phyloP scores from a whole-genome alignment of 2,797 vertebrate species.

The Rallus crepitans region DNA sequence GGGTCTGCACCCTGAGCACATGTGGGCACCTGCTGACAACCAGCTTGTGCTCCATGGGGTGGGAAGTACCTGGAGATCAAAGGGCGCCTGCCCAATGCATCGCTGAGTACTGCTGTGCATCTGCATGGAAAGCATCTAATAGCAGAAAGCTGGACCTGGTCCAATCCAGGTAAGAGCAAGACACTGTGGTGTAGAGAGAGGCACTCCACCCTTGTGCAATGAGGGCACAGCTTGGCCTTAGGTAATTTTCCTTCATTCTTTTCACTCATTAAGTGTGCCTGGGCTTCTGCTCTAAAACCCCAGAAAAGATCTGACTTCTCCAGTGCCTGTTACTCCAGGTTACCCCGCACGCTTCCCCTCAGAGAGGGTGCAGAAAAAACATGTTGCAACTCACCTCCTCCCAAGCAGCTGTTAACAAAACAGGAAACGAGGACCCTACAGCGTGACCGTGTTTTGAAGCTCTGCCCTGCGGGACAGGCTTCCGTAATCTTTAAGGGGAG shows the following conservation, averaged over 20 bases:
- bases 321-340: background rate
- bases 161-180: background rate
- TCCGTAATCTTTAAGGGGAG: background rate
- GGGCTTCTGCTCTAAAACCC: background rate
- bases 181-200: background rate
- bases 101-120: background rate
- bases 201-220: background rate
- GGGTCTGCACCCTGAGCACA: background rate
- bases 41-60: accelerated
- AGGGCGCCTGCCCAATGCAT: background rate
- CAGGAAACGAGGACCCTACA: background rate
- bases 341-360: background rate
- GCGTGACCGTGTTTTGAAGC: background rate
- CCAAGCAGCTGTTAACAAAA: constrained; percentile 18
- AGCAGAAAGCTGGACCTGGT: background rate
- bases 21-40: background rate
- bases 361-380: background rate
- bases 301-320: background rate
- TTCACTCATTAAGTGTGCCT: background rate
- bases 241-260: background rate
- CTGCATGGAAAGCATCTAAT: background rate
- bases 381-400: background rate
- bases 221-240: background rate
- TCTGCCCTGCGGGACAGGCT: background rate
- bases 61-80: background rate